Base-by-base conservation (phyloP, 2,888 invertebrate species). In the Apotomis turbidana region DNA sequence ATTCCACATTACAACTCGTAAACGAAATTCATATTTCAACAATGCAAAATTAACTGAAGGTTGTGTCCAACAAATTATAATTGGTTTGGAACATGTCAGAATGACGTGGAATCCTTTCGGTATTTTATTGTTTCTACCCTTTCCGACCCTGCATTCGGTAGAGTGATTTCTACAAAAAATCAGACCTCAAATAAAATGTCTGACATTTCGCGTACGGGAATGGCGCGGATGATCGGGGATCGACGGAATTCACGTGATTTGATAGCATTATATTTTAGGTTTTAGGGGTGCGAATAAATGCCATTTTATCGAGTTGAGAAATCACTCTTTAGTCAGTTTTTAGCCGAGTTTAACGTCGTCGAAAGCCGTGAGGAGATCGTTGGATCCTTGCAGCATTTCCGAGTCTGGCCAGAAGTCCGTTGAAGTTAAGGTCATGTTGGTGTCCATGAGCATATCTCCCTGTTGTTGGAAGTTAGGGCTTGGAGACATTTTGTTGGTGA, bases 261-360 rank as follows among this genome's bases (percentile, higher is more conserved):
- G 49, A 70, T 55, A 46, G 54, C 59, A 46, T 62, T 54, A 63
- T 70, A 46, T 62, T 54, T 54, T n/a, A 12, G 54, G 13, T 64
- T 15, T 58, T 36, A 15, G 12, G 15, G 27, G 52, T 59, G 46
- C 13, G 27, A 60, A 60, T 60, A 54, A 52, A 46, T 8, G 12
- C 5, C 6, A 4, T 13, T 15, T 10, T n/a, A 38, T 38, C n/a
- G 15, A 46, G 9, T 49, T 10, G 36, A 77, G 83, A 87, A 88
- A 87, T 83, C 88, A 89, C 86, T 81, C 82, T 70, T 70, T 58
- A 68, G 66, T 10, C 44, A 12, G 41, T 12, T 41, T 73, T 76
- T 88, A 90, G 71, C 77, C 87, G 77, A 93, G 81, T 79, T 90
- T 93, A 64, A 93, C 91, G 74, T 91, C 92, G 76, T 92, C 91